Percentiles rank a stretch among this genome's conserved stretches.
phyloP scores from a whole-genome alignment of 2,888 invertebrate species.

The Drosophila setosimentum region DNA sequence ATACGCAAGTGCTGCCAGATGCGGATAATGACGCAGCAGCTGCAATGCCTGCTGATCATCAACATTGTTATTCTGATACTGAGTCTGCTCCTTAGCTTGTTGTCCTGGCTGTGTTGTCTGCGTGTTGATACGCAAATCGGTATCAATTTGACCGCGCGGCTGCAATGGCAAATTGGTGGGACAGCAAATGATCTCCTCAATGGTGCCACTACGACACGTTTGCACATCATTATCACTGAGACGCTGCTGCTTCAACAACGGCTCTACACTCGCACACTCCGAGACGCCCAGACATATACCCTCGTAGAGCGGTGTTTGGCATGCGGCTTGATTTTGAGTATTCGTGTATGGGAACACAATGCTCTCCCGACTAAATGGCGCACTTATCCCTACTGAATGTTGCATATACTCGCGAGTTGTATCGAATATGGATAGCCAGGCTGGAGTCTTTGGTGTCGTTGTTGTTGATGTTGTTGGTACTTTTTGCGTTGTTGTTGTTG shows the following conservation, averaged over 20 bases:
- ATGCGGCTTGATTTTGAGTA: slow-evolving; percentile 9
- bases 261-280: slow-evolving; percentile 43
- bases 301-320: slow-evolving; percentile 62
- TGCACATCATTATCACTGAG: slow-evolving; percentile 51
- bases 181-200: slow-evolving; percentile 71
- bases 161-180: slow-evolving; percentile 54
- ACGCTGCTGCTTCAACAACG: slow-evolving; percentile 49
- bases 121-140: slow-evolving; percentile 1
- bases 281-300: slow-evolving; percentile 54
- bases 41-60: slow-evolving; percentile 10
- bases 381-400: neutral
- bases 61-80: slow-evolving; percentile 7
- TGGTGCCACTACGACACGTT: slow-evolving; percentile 50
- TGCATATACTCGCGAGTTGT: slow-evolving; percentile 52
- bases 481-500: too few species aligned
- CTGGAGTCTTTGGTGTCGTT: slow-evolving; percentile 5
- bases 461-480: neutral
- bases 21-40: slow-evolving; percentile 51
- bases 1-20: slow-evolving; percentile 63
- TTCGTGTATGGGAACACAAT: slow-evolving; percentile 8
- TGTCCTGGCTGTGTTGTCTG: neutral
- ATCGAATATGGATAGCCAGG: slow-evolving; percentile 62
- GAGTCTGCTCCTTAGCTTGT: neutral
- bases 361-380: neutral
- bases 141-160: slow-evolving; percentile 41